Conservation (phyloP, 2,797 vertebrate genomes). For the Eulemur coronatus region DNA sequence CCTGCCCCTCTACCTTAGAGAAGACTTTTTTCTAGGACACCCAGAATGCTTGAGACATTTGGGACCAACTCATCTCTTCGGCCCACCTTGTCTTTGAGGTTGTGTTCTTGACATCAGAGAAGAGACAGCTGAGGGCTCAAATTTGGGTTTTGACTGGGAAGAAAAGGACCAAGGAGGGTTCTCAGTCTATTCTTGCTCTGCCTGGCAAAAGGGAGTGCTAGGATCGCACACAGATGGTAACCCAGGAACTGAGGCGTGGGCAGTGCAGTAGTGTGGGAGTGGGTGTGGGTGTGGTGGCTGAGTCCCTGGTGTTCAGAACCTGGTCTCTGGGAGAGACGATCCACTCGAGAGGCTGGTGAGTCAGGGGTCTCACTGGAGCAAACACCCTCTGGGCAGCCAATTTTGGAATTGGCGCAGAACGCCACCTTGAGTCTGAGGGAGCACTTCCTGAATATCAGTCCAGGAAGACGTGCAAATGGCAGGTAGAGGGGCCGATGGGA, state of each 20-base stretch:
- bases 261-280: no score
- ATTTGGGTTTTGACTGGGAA: neutral
- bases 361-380: neutral
- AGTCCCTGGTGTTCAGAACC: neutral
- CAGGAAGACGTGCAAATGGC: no score
- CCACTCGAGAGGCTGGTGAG: accelerated
- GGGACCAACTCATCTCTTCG: neutral
- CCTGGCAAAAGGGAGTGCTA: neutral
- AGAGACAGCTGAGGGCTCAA: neutral
- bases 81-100: neutral
- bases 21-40: neutral
- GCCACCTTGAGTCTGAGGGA: neutral
- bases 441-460: neutral
- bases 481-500: neutral
- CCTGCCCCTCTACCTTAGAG: neutral
- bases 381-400: accelerated
- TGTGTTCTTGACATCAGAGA: neutral
- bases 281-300: no score
- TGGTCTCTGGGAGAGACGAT: neutral
- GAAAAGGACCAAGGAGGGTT: neutral
- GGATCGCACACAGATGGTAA: neutral
- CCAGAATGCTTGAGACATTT: neutral
- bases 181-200: neutral
- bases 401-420: neutral
- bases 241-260: neutral